These are phyloP conservation scores for Caenorhabditis plicata DNA, from an alignment of 2,888 invertebrate species.

Conservation along the genomic window DNA sequence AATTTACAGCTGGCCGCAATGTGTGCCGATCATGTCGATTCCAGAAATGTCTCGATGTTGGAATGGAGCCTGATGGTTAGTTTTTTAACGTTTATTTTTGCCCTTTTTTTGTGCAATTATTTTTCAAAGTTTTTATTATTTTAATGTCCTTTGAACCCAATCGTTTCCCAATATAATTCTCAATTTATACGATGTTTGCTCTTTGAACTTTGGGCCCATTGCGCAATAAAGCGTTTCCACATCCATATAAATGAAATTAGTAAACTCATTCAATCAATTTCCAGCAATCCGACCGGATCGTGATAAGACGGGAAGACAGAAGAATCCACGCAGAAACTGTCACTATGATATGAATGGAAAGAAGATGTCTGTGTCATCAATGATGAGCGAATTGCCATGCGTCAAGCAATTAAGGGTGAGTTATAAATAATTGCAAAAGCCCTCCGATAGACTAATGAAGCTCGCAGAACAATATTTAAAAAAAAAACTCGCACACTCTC, in stretches of 20 bases:
- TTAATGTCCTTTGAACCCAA: too few species aligned
- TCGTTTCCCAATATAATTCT: background rate
- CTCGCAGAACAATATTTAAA: too few species aligned
- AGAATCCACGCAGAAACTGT: constrained; percentile 55
- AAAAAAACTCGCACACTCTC: too few species aligned
- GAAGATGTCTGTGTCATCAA: constrained; percentile 24
- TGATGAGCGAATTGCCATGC: constrained; percentile 27
- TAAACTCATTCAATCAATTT: constrained; percentile 2
- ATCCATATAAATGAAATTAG: background rate
- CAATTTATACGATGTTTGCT: background rate
- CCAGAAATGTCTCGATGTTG: constrained; percentile 63
- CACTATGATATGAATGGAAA: constrained; percentile 10
- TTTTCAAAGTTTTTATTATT: too few species aligned
- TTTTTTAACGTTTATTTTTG: background rate
- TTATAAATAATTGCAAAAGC: too few species aligned
- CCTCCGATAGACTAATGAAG: too few species aligned
- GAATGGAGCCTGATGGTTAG: constrained; percentile 63
- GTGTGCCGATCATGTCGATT: constrained; percentile 63
- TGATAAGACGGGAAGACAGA: constrained; percentile 64
- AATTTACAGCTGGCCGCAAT: constrained; percentile 60
- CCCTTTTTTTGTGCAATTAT: too few species aligned
- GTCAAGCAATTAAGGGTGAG: constrained; percentile 10
- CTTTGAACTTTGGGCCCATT: too few species aligned
- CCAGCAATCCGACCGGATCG: constrained; percentile 63
- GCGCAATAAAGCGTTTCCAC: background rate